Evolutionary conservation across 1,140 invertebrate species (phyloP).

Genomic region (Papilio glaucus): DNA sequence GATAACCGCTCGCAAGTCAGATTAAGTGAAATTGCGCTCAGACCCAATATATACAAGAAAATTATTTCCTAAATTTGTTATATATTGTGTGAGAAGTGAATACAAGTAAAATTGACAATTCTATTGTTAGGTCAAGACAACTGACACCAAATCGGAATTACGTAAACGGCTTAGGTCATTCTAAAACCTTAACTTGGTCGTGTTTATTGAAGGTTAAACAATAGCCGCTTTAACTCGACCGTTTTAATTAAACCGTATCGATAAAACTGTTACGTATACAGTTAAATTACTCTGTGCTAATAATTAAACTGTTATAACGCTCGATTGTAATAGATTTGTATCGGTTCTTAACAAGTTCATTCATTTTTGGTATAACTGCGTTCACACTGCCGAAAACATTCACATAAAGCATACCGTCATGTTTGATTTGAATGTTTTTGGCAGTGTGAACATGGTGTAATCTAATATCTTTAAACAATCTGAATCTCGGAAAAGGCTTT

Average conservation of each 20-base stretch:
- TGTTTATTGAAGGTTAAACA: constrained; percentile 21
- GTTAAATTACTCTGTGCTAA: constrained; percentile 22
- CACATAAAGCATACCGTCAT: no score
- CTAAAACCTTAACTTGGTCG: not conserved
- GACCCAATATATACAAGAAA: no score
- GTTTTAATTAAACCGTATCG: constrained; percentile 20
- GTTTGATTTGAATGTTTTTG: no score
- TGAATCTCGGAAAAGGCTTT: no score
- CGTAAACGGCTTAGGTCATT: constrained; percentile 15
- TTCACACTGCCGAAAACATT: no score
- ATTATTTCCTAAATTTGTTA: no score
- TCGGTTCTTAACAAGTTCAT: not conserved
- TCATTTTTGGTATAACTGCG: no score
- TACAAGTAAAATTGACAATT: not conserved
- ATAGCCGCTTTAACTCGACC: constrained; percentile 4
- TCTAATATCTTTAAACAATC: no score
- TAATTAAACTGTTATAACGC: not conserved
- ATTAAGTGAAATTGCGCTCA: no score
- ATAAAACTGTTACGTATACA: constrained; percentile 25
- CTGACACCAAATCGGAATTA: not conserved
- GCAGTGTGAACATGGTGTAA: no score
- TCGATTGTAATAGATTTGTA: not conserved
- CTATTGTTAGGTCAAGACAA: not conserved
- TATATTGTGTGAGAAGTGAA: no score
- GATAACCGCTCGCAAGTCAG: no score